These are phyloP conservation scores for Saturnia japonica DNA, from an alignment of 2,888 invertebrate genomes.

Conservation along the genomic window DNA sequence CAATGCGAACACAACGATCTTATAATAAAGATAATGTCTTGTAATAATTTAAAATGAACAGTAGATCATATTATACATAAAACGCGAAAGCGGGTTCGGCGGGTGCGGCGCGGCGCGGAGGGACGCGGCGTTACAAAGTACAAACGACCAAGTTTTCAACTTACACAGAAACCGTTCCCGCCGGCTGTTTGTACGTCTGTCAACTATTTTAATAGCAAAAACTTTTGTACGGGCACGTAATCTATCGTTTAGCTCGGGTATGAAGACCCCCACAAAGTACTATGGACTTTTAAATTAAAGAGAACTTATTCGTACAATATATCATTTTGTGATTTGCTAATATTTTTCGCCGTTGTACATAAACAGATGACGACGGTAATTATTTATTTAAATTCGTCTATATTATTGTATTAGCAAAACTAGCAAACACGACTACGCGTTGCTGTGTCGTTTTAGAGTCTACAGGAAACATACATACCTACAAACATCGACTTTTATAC, in stretches of 20 bases:
- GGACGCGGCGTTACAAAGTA: slow-evolving; percentile 11
- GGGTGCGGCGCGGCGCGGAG: slow-evolving; percentile 5
- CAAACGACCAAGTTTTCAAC: slow-evolving; percentile 30
- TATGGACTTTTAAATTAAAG: neutral
- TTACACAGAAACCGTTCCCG: slow-evolving; percentile 33
- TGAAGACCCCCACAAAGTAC: neutral
- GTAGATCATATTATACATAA: slow-evolving; percentile 34
- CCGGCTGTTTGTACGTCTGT: slow-evolving; percentile 34
- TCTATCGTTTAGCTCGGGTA: neutral
- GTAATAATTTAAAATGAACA: slow-evolving; percentile 44
- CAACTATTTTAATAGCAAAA: slow-evolving; percentile 41
- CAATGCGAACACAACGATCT: neutral
- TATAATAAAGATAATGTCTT: slow-evolving; percentile 15
- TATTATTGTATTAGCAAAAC: too few relatives aligned
- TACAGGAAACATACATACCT: too few relatives aligned
- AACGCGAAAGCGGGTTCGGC: slow-evolving; percentile 23
- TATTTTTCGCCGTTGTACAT: neutral
- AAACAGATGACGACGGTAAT: neutral
- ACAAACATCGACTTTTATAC: too few relatives aligned
- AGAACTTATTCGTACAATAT: neutral
- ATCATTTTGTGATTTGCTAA: neutral
- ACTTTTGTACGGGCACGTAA: slow-evolving; percentile 27
- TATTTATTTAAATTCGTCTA: neutral
- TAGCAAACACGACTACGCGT: too few relatives aligned
- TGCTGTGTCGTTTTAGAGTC: too few relatives aligned